Base-by-base conservation (phyloP, 2,888 invertebrate species). In the Rhagium mordax region DNA sequence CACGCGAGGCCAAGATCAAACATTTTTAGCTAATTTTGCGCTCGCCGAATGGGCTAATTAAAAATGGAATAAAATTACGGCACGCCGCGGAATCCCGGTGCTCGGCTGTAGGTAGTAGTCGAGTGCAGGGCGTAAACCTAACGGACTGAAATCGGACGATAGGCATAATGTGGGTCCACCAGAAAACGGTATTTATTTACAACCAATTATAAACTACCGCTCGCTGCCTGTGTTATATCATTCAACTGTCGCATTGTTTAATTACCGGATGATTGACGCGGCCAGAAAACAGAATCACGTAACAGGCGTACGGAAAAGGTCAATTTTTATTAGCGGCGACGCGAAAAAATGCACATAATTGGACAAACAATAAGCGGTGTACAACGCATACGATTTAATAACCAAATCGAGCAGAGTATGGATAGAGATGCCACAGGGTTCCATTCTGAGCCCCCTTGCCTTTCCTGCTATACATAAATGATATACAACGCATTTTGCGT, bases 101-200 rank as follows among this genome's bases (percentile, higher is more conserved):
- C 41, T 10, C 10, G 33, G 3, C 10, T 10, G 13, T 41, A 41
- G 41, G 13, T 41, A 41, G 13, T 41, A 41, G 41, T 33, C 18
- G 18, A 33, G 27, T n/a, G 16, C 59, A 33, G 27, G 59, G 59
- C 59, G 27, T 27, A 59, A 29, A 65, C 65, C 65, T 65, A 65
- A 65, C 65, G 65, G 65, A 49, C 29, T 41, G 6, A 61, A 65
- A 49, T 49, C 65, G 49, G 24, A 29, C 48, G 18, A 49, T 29
- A 65, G 21, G 18, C 8, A 29, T 29, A 27, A 53, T 65, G 65
- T 67, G 51, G 66, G 66, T 67, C 66, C 66, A 13, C 57, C 7
- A 57, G 41, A 55, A 47, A 67, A 55, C 66, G 66, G 66, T 67
- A 65, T 65, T 33, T 59, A 18, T 61, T 67, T 67, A 67, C 55